Conservation (phyloP, 1,140 invertebrate species). For the Zophobas morio region DNA sequence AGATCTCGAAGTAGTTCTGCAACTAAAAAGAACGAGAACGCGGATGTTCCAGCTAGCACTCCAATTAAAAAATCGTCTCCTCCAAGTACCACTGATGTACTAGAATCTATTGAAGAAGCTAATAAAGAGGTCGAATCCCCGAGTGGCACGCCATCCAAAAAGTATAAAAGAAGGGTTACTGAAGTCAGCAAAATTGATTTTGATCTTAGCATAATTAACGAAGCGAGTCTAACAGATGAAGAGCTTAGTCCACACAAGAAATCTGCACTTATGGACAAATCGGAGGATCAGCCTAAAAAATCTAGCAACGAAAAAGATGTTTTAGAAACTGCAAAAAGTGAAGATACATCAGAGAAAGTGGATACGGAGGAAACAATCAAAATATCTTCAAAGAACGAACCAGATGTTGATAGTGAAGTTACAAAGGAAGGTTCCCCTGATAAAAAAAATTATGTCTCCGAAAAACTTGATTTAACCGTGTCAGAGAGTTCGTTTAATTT, state of each 20-base stretch:
- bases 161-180: neutral
- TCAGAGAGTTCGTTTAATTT: constrained; percentile 11
- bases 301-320: neutral
- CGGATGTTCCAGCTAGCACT: neutral
- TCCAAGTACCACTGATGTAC: neutral
- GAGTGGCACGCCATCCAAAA: neutral
- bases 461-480: neutral
- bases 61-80: constrained; percentile 12
- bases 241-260: constrained; percentile 6
- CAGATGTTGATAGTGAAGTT: too few relatives aligned
- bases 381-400: too few relatives aligned
- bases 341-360: neutral
- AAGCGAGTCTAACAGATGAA: constrained; percentile 21
- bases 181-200: constrained; percentile 10
- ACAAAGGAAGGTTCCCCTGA: too few relatives aligned
- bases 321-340: neutral
- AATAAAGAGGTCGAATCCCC: neutral
- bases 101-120: constrained; percentile 19
- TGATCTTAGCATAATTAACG: constrained; percentile 19
- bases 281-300: neutral
- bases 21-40: constrained; percentile 7
- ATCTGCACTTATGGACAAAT: neutral
- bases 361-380: neutral
- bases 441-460: neutral
- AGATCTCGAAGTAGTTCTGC: constrained; percentile 15